Evolutionary conservation across 2,888 invertebrate genomes (phyloP).

Genomic region (Cryptocephalus moraei): DNA sequence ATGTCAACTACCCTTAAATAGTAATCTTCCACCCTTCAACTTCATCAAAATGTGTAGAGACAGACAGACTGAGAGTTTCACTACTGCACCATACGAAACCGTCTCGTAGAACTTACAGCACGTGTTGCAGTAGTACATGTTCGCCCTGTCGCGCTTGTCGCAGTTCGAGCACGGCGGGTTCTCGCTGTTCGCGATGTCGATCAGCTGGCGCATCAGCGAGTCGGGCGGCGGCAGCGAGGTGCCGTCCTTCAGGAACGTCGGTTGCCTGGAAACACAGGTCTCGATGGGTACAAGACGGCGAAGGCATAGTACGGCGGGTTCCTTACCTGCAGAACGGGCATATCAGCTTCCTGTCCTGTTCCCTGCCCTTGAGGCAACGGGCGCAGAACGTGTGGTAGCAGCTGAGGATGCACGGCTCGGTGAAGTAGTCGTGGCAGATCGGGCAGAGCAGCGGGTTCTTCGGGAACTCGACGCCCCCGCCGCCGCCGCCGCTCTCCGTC

Average conservation of each 20-base stretch:
- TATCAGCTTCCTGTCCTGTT: constrained; percentile 49
- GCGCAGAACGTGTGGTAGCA: constrained; percentile 65
- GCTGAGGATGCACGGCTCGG: constrained; percentile 55
- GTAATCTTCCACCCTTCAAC: too few relatives aligned
- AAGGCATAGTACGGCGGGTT: too few relatives aligned
- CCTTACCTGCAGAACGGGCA: constrained; percentile 60
- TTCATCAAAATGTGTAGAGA: too few relatives aligned
- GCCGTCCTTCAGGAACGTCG: constrained; percentile 53
- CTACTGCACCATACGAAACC: too few relatives aligned
- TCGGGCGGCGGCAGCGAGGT: constrained; percentile 51
- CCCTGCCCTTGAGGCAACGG: constrained; percentile 51
- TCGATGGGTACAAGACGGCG: too few relatives aligned
- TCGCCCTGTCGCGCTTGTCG: constrained; percentile 56
- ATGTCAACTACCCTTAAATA: too few relatives aligned
- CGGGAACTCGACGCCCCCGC: constrained; percentile 32
- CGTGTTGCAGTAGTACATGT: constrained; percentile 72
- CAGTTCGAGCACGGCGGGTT: constrained; percentile 70
- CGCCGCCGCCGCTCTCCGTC: constrained; percentile 34
- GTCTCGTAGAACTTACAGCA: constrained; percentile 49
- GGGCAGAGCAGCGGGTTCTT: constrained; percentile 55
- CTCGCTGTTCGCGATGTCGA: constrained; percentile 59
- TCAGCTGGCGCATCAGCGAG: constrained; percentile 55
- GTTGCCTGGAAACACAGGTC: constrained; percentile 44
- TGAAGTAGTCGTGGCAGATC: constrained; percentile 57
- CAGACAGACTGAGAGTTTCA: too few relatives aligned